Evolutionary conservation across 1,140 invertebrate genomes (phyloP), one percentile per base, ranked within the genome.

Genomic region (Phenacoccus solenopsis): DNA sequence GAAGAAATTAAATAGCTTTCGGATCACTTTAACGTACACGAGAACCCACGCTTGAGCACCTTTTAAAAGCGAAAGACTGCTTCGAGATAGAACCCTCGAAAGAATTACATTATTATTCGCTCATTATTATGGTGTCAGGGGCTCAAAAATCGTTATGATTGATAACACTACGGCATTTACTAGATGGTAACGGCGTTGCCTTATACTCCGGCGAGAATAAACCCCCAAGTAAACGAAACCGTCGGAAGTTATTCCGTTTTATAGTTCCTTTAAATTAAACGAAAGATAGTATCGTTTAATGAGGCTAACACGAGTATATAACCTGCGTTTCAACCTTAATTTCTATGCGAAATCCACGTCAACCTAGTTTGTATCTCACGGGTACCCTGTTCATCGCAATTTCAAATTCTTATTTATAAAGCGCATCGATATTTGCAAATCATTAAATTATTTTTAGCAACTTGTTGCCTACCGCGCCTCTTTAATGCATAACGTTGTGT

Each of bases 261-360:
- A 49, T n/a, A n/a, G 5, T n/a, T 16, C 38, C 38, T 49, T 49
- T 49, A 49, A 49, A 49, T 49, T 49, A 49, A 49, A 49, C 20
- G n/a, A 49, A 49, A 49, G 38, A 49, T 49, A 49, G 38, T n/a
- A n/a, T 49, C 38, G 38, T 49, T 49, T 49, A 49, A 49, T 49
- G 20, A 49, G 38, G 38, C 38, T 16, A 10, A 49, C 38, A 49
- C 16, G 16, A 2, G 16, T n/a, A 49, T n/a, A n/a, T n/a, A n/a
- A 49, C 5, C 5, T 49, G 13, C 13, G 20, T 49, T 49, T 49
- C 38, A 49, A n/a, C n/a, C n/a, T n/a, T n/a, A n/a, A n/a, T n/a
- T n/a, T n/a, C n/a, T n/a, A n/a, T n/a, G n/a, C n/a, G n/a, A n/a
- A n/a, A n/a, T n/a, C n/a, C n/a, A n/a, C n/a, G n/a, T n/a, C n/a